Percentiles rank a stretch among this genome's conserved stretches.
Conservation (phyloP, 2,113 vertebrate species). For the Cranoglanis bouderius region DNA sequence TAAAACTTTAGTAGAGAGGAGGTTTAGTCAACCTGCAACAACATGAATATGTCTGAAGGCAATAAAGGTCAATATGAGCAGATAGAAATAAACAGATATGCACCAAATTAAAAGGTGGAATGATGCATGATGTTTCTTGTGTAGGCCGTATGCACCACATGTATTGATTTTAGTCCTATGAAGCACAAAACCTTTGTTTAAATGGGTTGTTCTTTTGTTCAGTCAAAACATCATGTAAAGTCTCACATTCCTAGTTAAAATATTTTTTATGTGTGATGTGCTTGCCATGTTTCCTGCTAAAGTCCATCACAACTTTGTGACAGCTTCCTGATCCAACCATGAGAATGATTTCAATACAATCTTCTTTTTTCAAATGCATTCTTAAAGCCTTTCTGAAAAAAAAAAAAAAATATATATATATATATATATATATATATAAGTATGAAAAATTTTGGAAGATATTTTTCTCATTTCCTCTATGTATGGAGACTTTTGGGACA, state of each 20-base stretch:
- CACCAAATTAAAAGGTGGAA: background rate
- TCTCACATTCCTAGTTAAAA: background rate
- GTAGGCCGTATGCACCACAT: background rate
- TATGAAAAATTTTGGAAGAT: no score
- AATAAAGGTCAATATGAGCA: background rate
- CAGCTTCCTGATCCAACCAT: no score
- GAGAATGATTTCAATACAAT: no score
- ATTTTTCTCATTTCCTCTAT: no score
- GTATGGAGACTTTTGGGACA: no score
- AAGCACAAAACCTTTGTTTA: constrained; percentile 9
- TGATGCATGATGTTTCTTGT: background rate
- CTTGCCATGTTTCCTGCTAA: no score
- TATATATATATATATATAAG: no score
- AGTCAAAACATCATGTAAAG: background rate
- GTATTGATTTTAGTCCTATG: background rate
- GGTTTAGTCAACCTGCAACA: background rate
- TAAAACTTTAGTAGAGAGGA: background rate
- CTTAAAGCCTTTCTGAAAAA: no score
- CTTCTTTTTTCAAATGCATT: no score
- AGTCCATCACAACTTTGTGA: no score
- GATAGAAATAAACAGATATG: background rate
- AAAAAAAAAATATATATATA: no score
- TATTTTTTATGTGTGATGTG: no score
- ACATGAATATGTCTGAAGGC: background rate
- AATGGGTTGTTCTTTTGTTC: background rate